A percentile compares a stretch with the other conserved stretches of the same genome.
Conservation (phyloP, 2,797 vertebrate genomes). For the Garrulus glandarius region DNA sequence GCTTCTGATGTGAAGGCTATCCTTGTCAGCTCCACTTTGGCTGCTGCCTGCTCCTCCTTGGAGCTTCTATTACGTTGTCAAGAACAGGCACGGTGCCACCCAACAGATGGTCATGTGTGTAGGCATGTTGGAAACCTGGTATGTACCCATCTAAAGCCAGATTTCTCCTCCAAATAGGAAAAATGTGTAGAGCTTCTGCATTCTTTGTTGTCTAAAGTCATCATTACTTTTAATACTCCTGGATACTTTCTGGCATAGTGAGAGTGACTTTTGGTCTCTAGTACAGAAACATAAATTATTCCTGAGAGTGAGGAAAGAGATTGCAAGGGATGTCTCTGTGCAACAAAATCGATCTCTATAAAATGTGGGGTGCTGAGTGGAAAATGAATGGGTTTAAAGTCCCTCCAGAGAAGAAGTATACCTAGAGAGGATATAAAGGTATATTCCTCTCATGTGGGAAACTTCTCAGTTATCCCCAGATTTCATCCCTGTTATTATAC, state of each 20-base stretch:
- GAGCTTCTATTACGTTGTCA: background rate
- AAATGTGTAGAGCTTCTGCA: background rate
- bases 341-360: background rate
- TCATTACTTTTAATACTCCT: background rate
- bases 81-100: background rate
- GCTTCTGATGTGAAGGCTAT: background rate
- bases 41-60: background rate
- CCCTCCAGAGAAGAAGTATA: background rate
- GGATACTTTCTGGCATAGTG: background rate
- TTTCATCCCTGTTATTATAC: background rate
- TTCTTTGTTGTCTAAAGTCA: background rate
- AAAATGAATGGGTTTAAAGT: background rate
- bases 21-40: background rate
- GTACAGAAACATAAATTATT: background rate
- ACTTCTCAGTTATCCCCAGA: background rate
- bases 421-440: background rate
- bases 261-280: background rate
- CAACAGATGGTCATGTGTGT: conserved; percentile 38
- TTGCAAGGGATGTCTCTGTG: background rate
- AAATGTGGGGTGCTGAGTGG: background rate
- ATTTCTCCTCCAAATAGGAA: background rate
- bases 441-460: background rate
- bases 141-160: background rate
- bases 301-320: background rate
- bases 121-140: background rate